A percentile compares a stretch with the other conserved stretches of the same genome.
These are phyloP conservation scores for Dicycla oo DNA, from an alignment of 2,888 invertebrate species.

Conservation along the genomic window DNA sequence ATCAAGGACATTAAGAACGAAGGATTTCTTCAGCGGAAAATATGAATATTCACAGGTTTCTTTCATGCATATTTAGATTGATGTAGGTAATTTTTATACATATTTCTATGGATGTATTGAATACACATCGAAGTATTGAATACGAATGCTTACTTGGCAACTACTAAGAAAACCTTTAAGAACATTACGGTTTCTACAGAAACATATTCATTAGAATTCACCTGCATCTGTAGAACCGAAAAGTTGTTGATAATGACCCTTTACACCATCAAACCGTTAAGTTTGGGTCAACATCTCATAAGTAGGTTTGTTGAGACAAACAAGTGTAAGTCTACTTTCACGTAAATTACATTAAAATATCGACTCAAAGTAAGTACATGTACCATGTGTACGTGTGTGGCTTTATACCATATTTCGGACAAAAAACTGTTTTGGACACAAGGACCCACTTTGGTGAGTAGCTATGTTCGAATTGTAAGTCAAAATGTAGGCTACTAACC, in stretches of 20 bases:
- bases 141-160: background rate
- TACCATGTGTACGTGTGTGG: no score
- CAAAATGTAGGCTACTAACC: slow-evolving; percentile 26
- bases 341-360: slow-evolving; percentile 32
- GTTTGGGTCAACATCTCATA: slow-evolving; percentile 57
- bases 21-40: background rate
- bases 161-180: background rate
- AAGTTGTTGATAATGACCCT: slow-evolving; percentile 41
- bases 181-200: background rate
- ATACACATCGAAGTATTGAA: background rate
- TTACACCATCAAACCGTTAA: slow-evolving; percentile 53
- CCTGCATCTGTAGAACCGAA: slow-evolving; percentile 31
- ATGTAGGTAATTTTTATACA: no score
- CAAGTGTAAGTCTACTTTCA: slow-evolving; percentile 54
- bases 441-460: slow-evolving; percentile 33
- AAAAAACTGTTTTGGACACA: slow-evolving; percentile 26
- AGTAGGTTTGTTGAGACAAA: slow-evolving; percentile 40
- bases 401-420: slow-evolving; percentile 27
- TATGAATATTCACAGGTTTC: slow-evolving; percentile 18
- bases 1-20: slow-evolving; percentile 14
- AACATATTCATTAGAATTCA: slow-evolving; percentile 1
- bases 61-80: slow-evolving; percentile 19
- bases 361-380: slow-evolving; percentile 6
- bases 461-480: slow-evolving; percentile 13
- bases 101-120: background rate